A percentile compares a stretch with the other conserved stretches of the same genome.
These are phyloP conservation scores for Brenthis hecate DNA, from an alignment of 2,888 invertebrate species.

Conservation along the genomic window DNA sequence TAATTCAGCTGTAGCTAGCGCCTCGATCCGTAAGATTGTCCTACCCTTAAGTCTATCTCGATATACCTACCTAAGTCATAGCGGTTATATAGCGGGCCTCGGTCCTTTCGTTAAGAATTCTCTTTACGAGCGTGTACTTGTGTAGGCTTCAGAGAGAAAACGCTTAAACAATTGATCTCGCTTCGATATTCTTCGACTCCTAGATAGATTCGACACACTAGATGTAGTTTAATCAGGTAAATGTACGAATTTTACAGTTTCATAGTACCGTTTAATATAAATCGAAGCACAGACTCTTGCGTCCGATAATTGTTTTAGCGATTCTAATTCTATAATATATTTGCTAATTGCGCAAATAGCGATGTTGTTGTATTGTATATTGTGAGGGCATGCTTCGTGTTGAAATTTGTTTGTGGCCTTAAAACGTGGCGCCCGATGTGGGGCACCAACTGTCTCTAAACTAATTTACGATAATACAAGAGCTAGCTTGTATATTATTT, in stretches of 20 bases:
- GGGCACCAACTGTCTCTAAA: constrained; percentile 59
- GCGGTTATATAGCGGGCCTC: constrained; percentile 58
- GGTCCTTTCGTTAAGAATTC: constrained; percentile 52
- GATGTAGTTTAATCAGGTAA: constrained; percentile 51
- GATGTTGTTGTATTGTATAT: constrained; percentile 56
- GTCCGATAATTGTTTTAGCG: constrained; percentile 58
- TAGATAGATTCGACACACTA: constrained; percentile 57
- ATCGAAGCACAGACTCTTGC: constrained; percentile 61
- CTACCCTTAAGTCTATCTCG: constrained; percentile 67
- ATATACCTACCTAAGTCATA: constrained; percentile 70
- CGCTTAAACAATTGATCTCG: constrained; percentile 74
- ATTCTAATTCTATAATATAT: constrained; percentile 34
- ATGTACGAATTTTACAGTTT: constrained; percentile 40
- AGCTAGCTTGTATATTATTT: constrained; percentile 22
- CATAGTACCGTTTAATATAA: constrained; percentile 36
- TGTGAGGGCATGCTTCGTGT: constrained; percentile 67
- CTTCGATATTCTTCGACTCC: constrained; percentile 60
- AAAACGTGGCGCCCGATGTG: constrained; percentile 68
- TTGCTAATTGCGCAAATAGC: constrained; percentile 57
- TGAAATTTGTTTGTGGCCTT: constrained; percentile 80
- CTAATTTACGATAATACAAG: constrained; percentile 43
- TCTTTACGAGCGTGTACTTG: constrained; percentile 49
- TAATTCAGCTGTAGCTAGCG: constrained; percentile 51
- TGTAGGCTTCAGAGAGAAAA: constrained; percentile 63
- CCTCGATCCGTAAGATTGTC: constrained; percentile 46